phyloP scores from a whole-genome alignment of 2,113 vertebrate genomes.

The Pluvialis apricaria region DNA sequence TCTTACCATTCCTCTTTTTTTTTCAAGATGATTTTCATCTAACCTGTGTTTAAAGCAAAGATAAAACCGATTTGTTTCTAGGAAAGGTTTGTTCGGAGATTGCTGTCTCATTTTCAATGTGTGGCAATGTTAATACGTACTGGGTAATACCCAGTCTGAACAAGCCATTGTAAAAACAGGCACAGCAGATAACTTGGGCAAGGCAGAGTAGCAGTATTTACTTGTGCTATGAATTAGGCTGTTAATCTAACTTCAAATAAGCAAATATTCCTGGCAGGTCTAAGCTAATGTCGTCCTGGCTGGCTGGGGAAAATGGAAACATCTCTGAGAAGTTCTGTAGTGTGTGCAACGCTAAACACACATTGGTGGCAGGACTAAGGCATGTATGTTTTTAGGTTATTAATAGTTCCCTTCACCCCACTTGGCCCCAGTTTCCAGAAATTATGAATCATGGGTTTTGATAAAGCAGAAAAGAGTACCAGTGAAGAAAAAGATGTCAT shows the following conservation, averaged over 20 bases:
- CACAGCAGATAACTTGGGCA: background rate
- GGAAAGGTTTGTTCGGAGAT: background rate
- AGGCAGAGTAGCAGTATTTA: conserved; percentile 13
- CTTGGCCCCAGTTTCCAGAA: conserved; percentile 65
- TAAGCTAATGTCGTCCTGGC: conserved; percentile 32
- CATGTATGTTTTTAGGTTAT: conserved; percentile 53
- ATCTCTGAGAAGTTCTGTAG: conserved; percentile 37
- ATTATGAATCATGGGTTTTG: conserved; percentile 69
- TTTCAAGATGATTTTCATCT: background rate
- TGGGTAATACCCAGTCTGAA: background rate
- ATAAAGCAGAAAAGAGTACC: conserved; percentile 65
- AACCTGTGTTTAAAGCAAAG: background rate
- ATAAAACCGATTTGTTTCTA: background rate
- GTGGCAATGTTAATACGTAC: background rate
- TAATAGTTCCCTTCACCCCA: conserved; percentile 58
- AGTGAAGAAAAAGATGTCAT: background rate
- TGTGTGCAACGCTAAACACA: background rate
- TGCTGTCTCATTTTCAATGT: background rate
- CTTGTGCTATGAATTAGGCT: conserved; percentile 26
- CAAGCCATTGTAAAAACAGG: conserved; percentile 13
- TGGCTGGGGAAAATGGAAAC: conserved; percentile 51
- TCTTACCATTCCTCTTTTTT: background rate
- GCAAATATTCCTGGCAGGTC: conserved; percentile 44
- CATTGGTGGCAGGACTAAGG: background rate
- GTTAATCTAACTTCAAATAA: conserved; percentile 49